phyloP scores from a whole-genome alignment of 2,113 vertebrate genomes.

The Macrotus californicus region DNA sequence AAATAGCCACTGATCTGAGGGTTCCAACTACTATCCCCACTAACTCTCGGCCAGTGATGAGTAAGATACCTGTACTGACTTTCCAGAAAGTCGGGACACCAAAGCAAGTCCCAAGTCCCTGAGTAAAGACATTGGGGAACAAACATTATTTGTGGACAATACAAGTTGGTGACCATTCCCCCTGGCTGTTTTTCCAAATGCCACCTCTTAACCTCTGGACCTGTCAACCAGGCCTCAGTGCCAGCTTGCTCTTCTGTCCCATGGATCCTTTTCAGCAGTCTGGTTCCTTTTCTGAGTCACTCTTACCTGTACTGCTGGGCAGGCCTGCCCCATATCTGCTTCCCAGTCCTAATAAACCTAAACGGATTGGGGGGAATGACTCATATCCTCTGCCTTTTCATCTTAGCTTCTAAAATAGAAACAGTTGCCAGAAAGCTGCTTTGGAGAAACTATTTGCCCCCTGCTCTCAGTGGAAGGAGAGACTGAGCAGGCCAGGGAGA shows the following conservation, averaged over 20 bases:
- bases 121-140: background rate
- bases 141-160: background rate
- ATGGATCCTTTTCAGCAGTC: background rate
- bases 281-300: background rate
- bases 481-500: background rate
- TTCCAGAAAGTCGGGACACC: background rate
- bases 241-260: background rate
- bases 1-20: background rate
- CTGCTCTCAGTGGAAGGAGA: background rate
- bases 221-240: rapidly evolving
- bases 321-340: background rate
- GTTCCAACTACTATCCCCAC: background rate
- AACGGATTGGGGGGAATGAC: background rate
- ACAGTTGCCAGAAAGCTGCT: background rate
- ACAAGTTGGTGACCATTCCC: background rate
- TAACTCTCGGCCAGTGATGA: background rate
- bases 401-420: background rate
- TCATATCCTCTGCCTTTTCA: background rate
- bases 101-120: background rate
- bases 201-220: background rate
- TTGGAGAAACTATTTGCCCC: background rate
- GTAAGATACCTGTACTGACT: background rate
- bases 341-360: background rate
- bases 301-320: background rate
- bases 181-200: background rate